Base-by-base conservation (phyloP, 2,797 vertebrate species). In the Ateles fusciceps region DNA sequence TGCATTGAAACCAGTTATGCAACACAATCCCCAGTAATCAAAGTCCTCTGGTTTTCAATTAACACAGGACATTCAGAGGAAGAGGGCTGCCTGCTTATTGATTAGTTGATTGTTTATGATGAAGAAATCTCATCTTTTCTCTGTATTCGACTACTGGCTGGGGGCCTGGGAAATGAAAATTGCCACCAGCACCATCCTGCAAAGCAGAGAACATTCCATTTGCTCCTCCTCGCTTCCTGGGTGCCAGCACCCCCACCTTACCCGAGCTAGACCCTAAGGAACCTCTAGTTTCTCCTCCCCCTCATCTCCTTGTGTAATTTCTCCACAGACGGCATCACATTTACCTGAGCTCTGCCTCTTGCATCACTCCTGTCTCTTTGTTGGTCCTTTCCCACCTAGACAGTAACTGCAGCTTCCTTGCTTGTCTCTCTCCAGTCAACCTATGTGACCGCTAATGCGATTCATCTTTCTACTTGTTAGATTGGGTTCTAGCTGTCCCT, bases 1-100 rank as follows among this genome's bases (percentile, higher is more conserved):
- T 50, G 83, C 87, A 98, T 96, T 98, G 97, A 98, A 98, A 97
- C 57, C 96, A 81, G 96, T 98, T 98, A 98, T 85, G 96, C 97
- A 98, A 97, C 85, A 50, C 79, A 97, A 87, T 96, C 96, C 85
- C 61, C 92, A 48, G 55, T 94, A 97, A 98, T 97, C 98, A 97
- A 98, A 98, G 98, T 85, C 92, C 96, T 98, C 98, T 76, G 90
- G 48, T 71, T 97, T 97, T 98, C 98, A 94, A 96, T 97, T 97
- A 98, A 96, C 94, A 97, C 95, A 87, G 97, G 97, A 96, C 88
- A 84, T 92, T 85, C 97, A 95, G 96, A 96, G 97, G 96, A 96
- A 98, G 96, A 85, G 97, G 96, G 85, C 93, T 75, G 10, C 95
- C 96, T 50, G 93, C 96, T 81, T 71, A 59, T 42, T 84, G 96